phyloP scores from a whole-genome alignment of 2,888 invertebrate species.

The Drosophila greeni region DNA sequence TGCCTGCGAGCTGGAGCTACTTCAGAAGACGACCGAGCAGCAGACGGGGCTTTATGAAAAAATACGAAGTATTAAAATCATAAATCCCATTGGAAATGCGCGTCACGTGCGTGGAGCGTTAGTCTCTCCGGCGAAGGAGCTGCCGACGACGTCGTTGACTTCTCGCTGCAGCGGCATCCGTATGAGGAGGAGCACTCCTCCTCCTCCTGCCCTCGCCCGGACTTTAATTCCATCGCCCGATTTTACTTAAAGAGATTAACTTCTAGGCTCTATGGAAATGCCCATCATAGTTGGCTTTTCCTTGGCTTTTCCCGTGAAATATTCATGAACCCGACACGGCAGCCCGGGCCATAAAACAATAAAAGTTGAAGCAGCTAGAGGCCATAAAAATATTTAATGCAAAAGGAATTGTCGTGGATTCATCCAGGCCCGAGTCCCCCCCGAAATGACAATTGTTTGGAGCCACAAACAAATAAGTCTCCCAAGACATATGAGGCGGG shows the following conservation, averaged over 20 bases:
- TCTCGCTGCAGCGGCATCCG: slow-evolving; percentile 50
- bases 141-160: slow-evolving; percentile 44
- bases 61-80: slow-evolving; percentile 76
- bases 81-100: slow-evolving; percentile 75
- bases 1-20: slow-evolving; percentile 27
- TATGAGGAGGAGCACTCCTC: slow-evolving; percentile 30
- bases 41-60: slow-evolving; percentile 67
- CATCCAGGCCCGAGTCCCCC: neutral
- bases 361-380: slow-evolving; percentile 56
- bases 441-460: slow-evolving; percentile 59
- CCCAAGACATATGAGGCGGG: slow-evolving; percentile 64
- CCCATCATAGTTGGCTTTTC: slow-evolving; percentile 37
- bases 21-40: slow-evolving; percentile 28
- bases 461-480: slow-evolving; percentile 58
- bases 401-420: slow-evolving; percentile 52
- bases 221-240: slow-evolving; percentile 64
- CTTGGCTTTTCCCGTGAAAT: slow-evolving; percentile 55
- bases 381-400: slow-evolving; percentile 74
- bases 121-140: slow-evolving; percentile 64
- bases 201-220: slow-evolving; percentile 8
- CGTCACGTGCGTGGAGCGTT: slow-evolving; percentile 75
- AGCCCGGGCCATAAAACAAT: slow-evolving; percentile 68
- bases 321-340: slow-evolving; percentile 62
- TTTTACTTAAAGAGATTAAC: slow-evolving; percentile 72
- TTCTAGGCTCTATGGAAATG: slow-evolving; percentile 60